A percentile compares a stretch with the other conserved stretches of the same genome.
Conservation (phyloP, 92 coral and sea anemone genomes). For the Montipora capitata region DNA sequence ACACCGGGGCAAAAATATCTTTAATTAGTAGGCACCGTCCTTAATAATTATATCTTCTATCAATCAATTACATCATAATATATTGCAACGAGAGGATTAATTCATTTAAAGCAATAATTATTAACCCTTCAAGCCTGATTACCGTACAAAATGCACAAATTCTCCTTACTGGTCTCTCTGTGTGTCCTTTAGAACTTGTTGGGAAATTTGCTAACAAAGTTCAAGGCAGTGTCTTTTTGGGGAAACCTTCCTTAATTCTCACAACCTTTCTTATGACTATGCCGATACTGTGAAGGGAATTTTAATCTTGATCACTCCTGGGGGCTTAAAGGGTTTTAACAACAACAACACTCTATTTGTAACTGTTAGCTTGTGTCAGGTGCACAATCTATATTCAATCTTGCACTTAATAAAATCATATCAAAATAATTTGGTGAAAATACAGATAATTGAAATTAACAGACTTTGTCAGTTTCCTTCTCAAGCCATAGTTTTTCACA, state of each 20-base stretch:
- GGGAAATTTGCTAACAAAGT: background rate
- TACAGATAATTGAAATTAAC: background rate
- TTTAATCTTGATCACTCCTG: background rate
- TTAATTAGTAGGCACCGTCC: too few relatives aligned
- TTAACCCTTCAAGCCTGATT: constrained; percentile 17
- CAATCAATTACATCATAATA: constrained; percentile 6
- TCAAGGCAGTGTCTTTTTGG: too few relatives aligned
- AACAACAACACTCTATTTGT: too few relatives aligned
- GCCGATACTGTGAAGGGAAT: constrained; percentile 3
- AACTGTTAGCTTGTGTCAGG: too few relatives aligned
- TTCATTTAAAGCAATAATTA: constrained; percentile 3
- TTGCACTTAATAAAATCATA: too few relatives aligned
- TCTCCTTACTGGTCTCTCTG: constrained; percentile 17
- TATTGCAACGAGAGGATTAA: constrained; percentile 10
- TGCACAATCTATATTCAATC: too few relatives aligned
- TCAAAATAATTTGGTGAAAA: too few relatives aligned
- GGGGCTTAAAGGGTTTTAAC: too few relatives aligned
- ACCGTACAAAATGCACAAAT: constrained; percentile 14
- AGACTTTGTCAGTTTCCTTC: constrained; percentile 11
- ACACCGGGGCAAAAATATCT: too few relatives aligned
- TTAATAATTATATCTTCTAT: constrained; percentile 10
- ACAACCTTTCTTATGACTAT: constrained; percentile 16
- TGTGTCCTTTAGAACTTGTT: constrained; percentile 16
- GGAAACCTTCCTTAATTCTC: constrained; percentile 4
- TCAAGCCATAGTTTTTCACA: constrained; percentile 34